Evolutionary conservation across 2,888 invertebrate species (phyloP).

Genomic region (Cheiracanthium punctorium): DNA sequence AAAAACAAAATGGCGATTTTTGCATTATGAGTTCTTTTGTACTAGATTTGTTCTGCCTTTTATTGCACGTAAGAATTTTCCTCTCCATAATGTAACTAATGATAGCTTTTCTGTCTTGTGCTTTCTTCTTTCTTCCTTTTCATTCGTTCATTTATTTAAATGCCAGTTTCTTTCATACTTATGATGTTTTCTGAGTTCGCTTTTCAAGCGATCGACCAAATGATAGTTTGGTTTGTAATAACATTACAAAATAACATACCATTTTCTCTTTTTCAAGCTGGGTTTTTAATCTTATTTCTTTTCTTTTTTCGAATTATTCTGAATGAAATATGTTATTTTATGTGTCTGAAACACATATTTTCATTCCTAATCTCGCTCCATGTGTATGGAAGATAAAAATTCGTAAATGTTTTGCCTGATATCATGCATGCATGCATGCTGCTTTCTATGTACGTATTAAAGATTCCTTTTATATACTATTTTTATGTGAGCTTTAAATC

Average conservation of each 20-base stretch:
- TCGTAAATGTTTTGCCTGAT: neutral
- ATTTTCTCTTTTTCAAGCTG: slow-evolving; percentile 2
- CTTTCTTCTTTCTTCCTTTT: too few relatives aligned
- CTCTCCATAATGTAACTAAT: slow-evolving; percentile 41
- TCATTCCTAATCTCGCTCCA: neutral
- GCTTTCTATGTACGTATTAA: neutral
- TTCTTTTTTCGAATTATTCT: slow-evolving; percentile 5
- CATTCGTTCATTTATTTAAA: slow-evolving; percentile 20
- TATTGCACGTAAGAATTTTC: slow-evolving; percentile 9
- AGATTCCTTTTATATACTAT: too few relatives aligned
- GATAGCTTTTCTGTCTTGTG: slow-evolving; percentile 41
- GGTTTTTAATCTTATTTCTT: neutral
- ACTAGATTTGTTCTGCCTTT: slow-evolving; percentile 31
- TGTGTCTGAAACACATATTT: neutral
- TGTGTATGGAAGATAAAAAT: neutral
- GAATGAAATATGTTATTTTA: slow-evolving; percentile 17
- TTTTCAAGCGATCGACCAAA: slow-evolving; percentile 16
- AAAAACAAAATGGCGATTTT: slow-evolving; percentile 49
- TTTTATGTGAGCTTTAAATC: too few relatives aligned
- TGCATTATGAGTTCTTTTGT: slow-evolving; percentile 48
- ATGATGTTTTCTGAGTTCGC: neutral
- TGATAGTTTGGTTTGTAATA: slow-evolving; percentile 14
- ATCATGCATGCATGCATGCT: neutral
- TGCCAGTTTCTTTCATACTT: slow-evolving; percentile 13
- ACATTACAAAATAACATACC: slow-evolving; percentile 8